A percentile compares a stretch with the other conserved stretches of the same genome.
These are phyloP conservation scores for Sebastes minor DNA, from an alignment of 2,797 vertebrate genomes.

Conservation along the genomic window DNA sequence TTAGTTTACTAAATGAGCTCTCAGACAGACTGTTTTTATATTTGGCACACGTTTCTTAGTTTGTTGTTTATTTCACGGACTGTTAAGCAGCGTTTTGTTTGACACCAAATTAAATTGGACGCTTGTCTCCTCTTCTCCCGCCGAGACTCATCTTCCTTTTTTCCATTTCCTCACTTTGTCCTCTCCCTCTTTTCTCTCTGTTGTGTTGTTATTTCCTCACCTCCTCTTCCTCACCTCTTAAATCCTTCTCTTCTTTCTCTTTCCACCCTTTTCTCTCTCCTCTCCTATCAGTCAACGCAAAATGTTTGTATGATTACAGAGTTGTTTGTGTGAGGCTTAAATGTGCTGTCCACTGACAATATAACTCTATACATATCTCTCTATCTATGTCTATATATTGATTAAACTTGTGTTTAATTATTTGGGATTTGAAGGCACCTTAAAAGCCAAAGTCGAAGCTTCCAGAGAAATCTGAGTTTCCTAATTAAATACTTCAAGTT, in stretches of 20 bases:
- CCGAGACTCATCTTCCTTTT: background rate
- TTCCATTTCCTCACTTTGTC: background rate
- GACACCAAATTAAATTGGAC: conserved; percentile 4
- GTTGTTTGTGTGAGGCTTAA: background rate
- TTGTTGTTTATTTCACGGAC: conserved; percentile 34
- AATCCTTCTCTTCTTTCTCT: background rate
- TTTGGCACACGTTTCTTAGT: background rate
- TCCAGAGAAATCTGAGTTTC: background rate
- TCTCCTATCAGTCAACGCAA: background rate
- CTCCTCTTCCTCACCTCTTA: background rate
- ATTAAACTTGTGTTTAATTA: background rate
- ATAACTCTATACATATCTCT: background rate
- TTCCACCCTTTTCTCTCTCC: background rate
- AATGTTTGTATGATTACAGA: background rate
- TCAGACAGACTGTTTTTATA: background rate
- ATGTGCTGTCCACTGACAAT: background rate
- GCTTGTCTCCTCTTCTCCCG: background rate
- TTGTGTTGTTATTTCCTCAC: background rate
- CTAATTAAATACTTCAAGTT: background rate
- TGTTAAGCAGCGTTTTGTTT: conserved; percentile 28
- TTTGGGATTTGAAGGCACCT: too few relatives aligned
- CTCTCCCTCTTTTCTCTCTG: background rate
- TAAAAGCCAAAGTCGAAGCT: too few relatives aligned
- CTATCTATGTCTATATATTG: background rate
- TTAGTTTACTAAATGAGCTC: background rate